Evolutionary conservation across 2,888 invertebrate genomes (phyloP), one percentile per base, ranked within the genome.

Genomic region (Leucophenga montana): DNA sequence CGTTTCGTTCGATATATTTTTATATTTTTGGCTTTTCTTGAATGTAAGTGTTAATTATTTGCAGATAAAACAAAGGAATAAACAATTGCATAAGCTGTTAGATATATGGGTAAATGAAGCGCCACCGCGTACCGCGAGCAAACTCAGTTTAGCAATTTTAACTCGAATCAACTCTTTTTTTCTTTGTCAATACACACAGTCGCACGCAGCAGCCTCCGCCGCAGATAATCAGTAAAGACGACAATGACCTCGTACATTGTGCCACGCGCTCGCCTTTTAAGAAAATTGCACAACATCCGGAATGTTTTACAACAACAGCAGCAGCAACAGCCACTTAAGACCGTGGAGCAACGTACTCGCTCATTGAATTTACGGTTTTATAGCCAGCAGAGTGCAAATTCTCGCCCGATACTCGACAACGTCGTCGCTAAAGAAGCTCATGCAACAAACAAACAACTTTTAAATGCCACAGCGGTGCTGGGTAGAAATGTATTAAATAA

Each of bases 181-280:
- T 39, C 39, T 39, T 39, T 39, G 39, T 39, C 9, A 8, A 5
- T 1, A 33, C 33, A 33, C 33, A 39, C 39, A 39, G 39, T 11
- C 39, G 39, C 8, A 8, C 39, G 39, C 8, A 8, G 39, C 39
- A 39, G 39, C 39, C 39, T 8, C 39, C 39, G 9, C 39, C 39
- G 39, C 39, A 39, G 39, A 11, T 39, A 5, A 39, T 39, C 39
- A 39, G 39, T 39, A 39, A 39, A 3, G 39, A 39, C 39, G 39
- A 39, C 39, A 39, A 87, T 87, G 87, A 88, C 87, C 72, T 87
- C 88, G 27, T 87, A 87, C 70, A 87, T 87, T 75, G 81, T 87
- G 69, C 88, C 87, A 62, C 85, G 88, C 61, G 85, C 85, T 20
- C 82, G 86, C 46, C 85, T 85, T 66, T 79, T 88, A 3, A 73